These are phyloP conservation scores for Heliconius sara DNA, from an alignment of 2,888 invertebrate genomes.

Conservation along the genomic window DNA sequence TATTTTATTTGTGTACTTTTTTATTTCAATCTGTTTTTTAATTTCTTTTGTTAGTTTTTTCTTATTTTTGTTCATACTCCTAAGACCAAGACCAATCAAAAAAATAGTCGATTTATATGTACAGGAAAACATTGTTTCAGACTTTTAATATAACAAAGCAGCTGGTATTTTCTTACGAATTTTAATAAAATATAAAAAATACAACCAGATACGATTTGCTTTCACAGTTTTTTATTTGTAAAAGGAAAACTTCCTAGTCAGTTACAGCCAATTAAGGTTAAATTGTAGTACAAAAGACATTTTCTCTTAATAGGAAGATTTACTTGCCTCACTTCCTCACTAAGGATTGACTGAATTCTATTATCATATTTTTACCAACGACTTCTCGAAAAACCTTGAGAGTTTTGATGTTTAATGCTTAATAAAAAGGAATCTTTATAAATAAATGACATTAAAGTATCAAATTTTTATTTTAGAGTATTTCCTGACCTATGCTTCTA, in stretches of 20 bases:
- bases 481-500: too few species aligned
- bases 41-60: neutral
- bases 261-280: constrained; percentile 33
- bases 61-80: neutral
- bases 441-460: too few species aligned
- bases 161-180: neutral
- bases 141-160: too few species aligned
- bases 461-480: too few species aligned
- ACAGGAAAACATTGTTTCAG: too few species aligned
- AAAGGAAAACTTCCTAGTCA: constrained; percentile 27
- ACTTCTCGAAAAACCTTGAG: neutral
- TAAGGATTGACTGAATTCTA: constrained; percentile 4
- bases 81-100: neutral
- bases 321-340: constrained; percentile 31
- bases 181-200: neutral
- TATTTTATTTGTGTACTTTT: constrained; percentile 19
- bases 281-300: constrained; percentile 35
- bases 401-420: neutral
- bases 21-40: constrained; percentile 7
- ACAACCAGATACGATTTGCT: neutral
- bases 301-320: constrained; percentile 33
- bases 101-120: neutral
- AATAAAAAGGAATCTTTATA: neutral
- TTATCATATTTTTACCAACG: neutral
- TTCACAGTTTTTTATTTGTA: neutral